phyloP scores from a whole-genome alignment of 2,888 invertebrate genomes.

The Eristalis intricaria region DNA sequence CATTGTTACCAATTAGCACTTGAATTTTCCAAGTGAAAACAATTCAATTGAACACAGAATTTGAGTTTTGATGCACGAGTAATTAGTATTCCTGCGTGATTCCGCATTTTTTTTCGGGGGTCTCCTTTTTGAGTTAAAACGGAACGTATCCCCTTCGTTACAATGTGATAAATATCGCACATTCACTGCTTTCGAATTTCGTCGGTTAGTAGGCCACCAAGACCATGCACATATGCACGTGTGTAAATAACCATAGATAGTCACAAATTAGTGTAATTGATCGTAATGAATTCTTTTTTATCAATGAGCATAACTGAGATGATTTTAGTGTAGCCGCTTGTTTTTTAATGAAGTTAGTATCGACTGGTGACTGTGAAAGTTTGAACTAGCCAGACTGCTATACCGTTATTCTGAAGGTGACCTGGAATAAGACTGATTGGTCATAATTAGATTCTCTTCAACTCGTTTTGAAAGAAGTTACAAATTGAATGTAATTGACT shows the following conservation, averaged over 20 bases:
- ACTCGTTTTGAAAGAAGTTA: not conserved
- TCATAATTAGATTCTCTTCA: not conserved
- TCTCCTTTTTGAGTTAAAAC: slow-evolving; percentile 9
- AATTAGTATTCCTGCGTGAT: slow-evolving; percentile 66
- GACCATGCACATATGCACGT: not conserved
- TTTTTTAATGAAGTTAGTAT: not conserved
- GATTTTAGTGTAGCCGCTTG: not conserved
- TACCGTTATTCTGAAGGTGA: not conserved
- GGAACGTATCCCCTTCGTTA: slow-evolving; percentile 6
- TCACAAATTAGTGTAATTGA: not conserved
- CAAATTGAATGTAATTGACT: not conserved
- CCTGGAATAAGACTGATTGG: not conserved
- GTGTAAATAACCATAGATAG: not conserved
- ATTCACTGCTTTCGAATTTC: slow-evolving; percentile 56
- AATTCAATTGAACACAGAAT: slow-evolving; percentile 64
- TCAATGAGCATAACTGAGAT: not conserved
- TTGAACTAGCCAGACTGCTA: not conserved
- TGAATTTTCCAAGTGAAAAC: slow-evolving; percentile 63
- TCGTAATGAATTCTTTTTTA: not conserved
- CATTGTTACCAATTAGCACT: slow-evolving; percentile 61
- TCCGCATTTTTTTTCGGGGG: slow-evolving; percentile 49
- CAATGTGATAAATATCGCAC: slow-evolving; percentile 52
- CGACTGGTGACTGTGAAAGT: not conserved
- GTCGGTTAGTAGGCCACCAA: slow-evolving; percentile 44
- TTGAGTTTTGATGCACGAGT: slow-evolving; percentile 52